Evolutionary conservation across 2,888 invertebrate species (phyloP).

Genomic region (Ptilodon capucinus): DNA sequence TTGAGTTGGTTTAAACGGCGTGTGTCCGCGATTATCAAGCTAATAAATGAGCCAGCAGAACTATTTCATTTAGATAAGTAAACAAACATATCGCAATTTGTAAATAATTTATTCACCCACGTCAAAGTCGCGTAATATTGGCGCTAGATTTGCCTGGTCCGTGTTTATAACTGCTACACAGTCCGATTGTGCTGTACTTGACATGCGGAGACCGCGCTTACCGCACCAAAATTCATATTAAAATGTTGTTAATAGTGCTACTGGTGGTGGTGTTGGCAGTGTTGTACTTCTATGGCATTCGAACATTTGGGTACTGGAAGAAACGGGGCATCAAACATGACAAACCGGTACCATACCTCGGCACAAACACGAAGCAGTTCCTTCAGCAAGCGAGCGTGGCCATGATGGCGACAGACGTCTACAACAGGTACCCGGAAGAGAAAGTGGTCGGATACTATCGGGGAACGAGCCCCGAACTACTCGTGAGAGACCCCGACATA

Average conservation of each 20-base stretch:
- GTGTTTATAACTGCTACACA: neutral
- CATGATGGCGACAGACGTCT: constrained; percentile 20
- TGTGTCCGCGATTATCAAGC: neutral
- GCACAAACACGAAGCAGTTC: constrained; percentile 10
- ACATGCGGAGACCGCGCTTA: neutral
- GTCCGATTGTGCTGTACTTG: neutral
- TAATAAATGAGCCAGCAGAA: neutral
- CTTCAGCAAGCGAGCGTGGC: constrained; percentile 13
- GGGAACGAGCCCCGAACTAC: constrained; percentile 36
- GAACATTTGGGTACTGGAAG: constrained; percentile 31
- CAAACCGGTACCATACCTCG: constrained; percentile 16
- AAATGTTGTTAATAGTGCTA: neutral
- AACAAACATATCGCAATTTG: neutral
- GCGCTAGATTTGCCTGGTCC: neutral
- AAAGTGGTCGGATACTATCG: constrained; percentile 46
- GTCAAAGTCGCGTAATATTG: neutral
- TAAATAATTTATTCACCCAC: neutral
- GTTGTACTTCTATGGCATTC: constrained; percentile 20
- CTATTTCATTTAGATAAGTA: neutral
- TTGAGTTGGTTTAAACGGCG: no score
- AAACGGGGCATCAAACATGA: constrained; percentile 23
- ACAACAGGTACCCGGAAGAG: constrained; percentile 41
- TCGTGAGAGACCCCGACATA: constrained; percentile 47
- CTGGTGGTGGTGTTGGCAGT: neutral
- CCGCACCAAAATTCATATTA: neutral